Conservation (phyloP, 2,113 vertebrate genomes). For the Reinhardtius hippoglossoides region DNA sequence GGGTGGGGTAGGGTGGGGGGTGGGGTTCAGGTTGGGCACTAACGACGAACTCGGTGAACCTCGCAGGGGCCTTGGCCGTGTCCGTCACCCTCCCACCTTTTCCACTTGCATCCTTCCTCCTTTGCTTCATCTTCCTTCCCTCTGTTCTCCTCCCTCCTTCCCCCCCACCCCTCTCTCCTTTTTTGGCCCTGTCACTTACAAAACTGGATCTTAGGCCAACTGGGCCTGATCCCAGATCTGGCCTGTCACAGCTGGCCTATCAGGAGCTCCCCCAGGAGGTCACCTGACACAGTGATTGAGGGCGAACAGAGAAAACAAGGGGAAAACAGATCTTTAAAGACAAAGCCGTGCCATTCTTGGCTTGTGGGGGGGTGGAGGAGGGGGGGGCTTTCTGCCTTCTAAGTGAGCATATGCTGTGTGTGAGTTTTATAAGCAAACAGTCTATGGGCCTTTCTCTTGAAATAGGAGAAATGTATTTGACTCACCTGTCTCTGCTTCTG, state of each 20-base stretch:
- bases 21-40: constrained; percentile 45
- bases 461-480: background rate
- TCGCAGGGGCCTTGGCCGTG: constrained; percentile 65
- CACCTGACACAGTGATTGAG: constrained; percentile 72
- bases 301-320: constrained; percentile 52
- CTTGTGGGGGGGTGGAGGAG: background rate
- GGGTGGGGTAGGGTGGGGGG: constrained; percentile 42
- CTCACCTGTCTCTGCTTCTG: background rate
- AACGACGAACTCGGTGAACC: constrained; percentile 81
- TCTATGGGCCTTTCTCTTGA: constrained; percentile 2
- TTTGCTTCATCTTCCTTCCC: constrained; percentile 50
- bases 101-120: constrained; percentile 52
- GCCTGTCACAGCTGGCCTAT: constrained; percentile 69
- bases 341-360: constrained; percentile 45
- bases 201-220: constrained; percentile 72
- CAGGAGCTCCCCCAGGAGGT: constrained; percentile 49
- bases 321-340: constrained; percentile 49
- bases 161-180: constrained; percentile 19
- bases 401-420: constrained; percentile 15
- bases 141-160: constrained; percentile 26
- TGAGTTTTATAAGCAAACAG: background rate
- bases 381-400: constrained; percentile 6
- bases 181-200: constrained; percentile 60
- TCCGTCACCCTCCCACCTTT: constrained; percentile 60
- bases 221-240: constrained; percentile 77